Percentiles rank a stretch among this genome's conserved stretches.
Conservation (phyloP, 1,140 invertebrate species). For the Sweltsa coloradensis region DNA sequence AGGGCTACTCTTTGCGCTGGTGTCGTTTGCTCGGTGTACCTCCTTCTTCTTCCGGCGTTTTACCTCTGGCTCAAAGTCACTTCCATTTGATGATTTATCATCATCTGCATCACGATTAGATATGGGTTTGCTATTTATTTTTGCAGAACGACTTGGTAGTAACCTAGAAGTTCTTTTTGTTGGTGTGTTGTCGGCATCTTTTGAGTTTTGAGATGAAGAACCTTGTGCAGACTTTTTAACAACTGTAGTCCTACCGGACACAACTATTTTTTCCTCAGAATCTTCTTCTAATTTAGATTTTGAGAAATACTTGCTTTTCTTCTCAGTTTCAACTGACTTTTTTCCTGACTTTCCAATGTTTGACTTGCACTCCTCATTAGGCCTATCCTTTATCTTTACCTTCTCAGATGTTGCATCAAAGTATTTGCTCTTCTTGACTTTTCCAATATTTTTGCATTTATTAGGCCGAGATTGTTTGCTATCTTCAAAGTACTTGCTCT, state of each 20-base stretch:
- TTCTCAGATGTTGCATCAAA: neutral
- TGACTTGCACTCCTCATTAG: neutral
- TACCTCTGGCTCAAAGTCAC: conserved; percentile 6
- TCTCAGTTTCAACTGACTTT: too few relatives aligned
- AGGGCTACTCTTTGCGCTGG: too few relatives aligned
- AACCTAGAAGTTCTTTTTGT: neutral
- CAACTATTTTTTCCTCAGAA: too few relatives aligned
- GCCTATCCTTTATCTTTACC: neutral
- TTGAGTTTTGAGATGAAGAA: too few relatives aligned
- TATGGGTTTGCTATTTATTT: neutral
- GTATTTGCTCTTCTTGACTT: neutral
- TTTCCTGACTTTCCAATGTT: neutral
- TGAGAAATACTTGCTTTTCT: too few relatives aligned
- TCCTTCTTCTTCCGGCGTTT: conserved; percentile 1
- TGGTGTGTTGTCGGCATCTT: neutral
- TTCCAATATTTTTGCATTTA: neutral
- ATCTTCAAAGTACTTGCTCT: neutral
- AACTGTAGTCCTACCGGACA: too few relatives aligned
- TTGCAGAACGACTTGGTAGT: neutral
- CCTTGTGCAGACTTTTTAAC: too few relatives aligned
- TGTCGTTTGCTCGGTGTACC: too few relatives aligned
- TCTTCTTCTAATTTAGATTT: too few relatives aligned
- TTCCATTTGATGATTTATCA: conserved; percentile 2
- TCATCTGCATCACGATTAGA: neutral
- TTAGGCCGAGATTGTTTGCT: neutral